phyloP scores from a whole-genome alignment of 2,113 vertebrate species.

The Terrapene triunguis region DNA sequence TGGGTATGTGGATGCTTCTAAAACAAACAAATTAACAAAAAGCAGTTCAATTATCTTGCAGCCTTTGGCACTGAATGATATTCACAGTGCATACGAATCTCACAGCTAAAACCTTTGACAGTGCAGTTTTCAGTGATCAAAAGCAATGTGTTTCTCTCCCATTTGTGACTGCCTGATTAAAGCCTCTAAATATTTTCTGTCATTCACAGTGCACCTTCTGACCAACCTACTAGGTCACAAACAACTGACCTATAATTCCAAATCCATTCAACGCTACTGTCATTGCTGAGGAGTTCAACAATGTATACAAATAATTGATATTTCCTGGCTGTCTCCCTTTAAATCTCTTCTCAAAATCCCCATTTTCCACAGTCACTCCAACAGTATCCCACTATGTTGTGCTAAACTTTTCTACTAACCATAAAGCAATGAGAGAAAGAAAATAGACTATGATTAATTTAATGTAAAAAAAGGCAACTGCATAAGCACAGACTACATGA shows the following conservation, averaged over 20 bases:
- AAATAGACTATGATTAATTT: not conserved
- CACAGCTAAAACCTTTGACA: not conserved
- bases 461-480: fast-evolving
- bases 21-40: slow-evolving; percentile 12
- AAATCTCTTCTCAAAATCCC: not conserved
- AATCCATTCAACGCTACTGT: not conserved
- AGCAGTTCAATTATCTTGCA: not conserved
- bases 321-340: not conserved
- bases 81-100: not conserved
- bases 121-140: not conserved
- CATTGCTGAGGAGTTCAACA: not conserved
- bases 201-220: not conserved
- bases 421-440: not conserved
- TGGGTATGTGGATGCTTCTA: not conserved
- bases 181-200: not conserved
- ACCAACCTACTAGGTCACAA: not conserved
- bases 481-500: not conserved
- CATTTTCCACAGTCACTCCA: not conserved
- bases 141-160: not conserved
- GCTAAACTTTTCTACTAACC: not conserved
- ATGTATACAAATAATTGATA: not conserved
- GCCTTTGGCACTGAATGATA: not conserved
- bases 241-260: not conserved
- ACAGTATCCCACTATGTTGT: not conserved
- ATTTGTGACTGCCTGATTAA: not conserved